Evolutionary conservation across 2,888 invertebrate species (phyloP), one percentile per base, ranked within the genome.

Genomic region (Aleiodes alternator): DNA sequence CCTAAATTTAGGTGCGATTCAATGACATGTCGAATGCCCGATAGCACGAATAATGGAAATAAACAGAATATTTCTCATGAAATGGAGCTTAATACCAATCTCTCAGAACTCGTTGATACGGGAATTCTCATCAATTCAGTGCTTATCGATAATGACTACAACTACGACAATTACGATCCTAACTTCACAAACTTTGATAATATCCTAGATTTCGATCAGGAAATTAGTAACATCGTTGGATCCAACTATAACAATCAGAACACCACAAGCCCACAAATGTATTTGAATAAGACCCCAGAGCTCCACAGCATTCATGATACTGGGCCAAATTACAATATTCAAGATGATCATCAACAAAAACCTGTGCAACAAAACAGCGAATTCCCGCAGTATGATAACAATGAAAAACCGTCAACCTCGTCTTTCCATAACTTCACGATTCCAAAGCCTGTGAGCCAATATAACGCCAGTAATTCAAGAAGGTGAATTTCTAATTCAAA

Each of bases 1-100:
- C 84, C 83, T 0, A 81, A 77, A 16, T 80, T 76, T 5, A 64
- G 29, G 73, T 73, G 75, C 78, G 57, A 55, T 61, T 7, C 69
- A 48, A 23, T 69, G 59, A 7, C 59, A 55, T 69, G 61, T 16
- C 50, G 71, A 55, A 34, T 68, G n/a, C 59, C 64, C 23, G 64
- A 68, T 16, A 77, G 72, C 12, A 61, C 69, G 61, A 64, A 59
- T 8, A 61, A 70, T 5, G 31, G 68, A 5, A 70, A 34, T 29
- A 59, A 43, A 11, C 48, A 43, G 11, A 16, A n/a, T 43, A 43
- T 16, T 64, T 4, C 64, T 9, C 16, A 64, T 43, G 14, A n/a
- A 38, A 64, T 64, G 48, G 43, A 11, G 14, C 23, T 48, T 16
- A 64, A 64, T 6, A 43, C 43, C 7, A 8, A 14, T 48, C 66